Evolutionary conservation across 53 echinoderm and acorn worm species (phyloP), one percentile per base, ranked within the genome.

Genomic region (Patiria pectinifera): DNA sequence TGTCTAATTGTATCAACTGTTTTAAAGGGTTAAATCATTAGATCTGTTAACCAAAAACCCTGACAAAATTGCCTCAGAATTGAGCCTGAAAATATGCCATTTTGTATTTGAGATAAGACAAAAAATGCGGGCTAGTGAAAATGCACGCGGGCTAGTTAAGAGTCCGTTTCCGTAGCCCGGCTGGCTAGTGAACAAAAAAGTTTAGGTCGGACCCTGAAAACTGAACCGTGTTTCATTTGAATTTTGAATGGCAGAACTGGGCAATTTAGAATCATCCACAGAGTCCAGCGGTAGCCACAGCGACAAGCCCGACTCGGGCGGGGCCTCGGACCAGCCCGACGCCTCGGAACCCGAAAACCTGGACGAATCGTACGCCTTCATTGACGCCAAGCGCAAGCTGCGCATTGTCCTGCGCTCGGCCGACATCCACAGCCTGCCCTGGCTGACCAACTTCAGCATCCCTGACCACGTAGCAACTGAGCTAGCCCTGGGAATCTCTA

Each of bases 331-430:
- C 79, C 87, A 75, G 25, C 86, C 87, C 11, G 87, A 94, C 84
- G 82, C 53, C 53, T 53, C 91, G 12, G 93, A 94, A 2, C 88
- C 92, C 4, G 96, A 96, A 71, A 91, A 82, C 45, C 70, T 95
- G 15, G 96, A 96, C 61, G 89, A 92, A 19, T 93, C 94, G 62
- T 98, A 96, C 71, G 94, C 99, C 0, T 98, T 95, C 91, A 92
- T 85, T 44, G 99, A 98, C 61, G 99, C 99, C 82, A 98, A 98
- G 75, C 95, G 99, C 71, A 98, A 98, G 87, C 96, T 98, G 8
- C 95, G 96, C 59, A 98, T 98, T 59, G 97, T 98, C 22, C 92
- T 98, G 61, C 93, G 99, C 15, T 95, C 99, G 3, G 99, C 99
- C 1, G 96, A 96, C 69, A 70, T 96, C 91, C 95, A 94, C 89